Percentiles rank a stretch among this genome's conserved stretches.
These are phyloP conservation scores for Tamandua tetradactyla DNA, from an alignment of 2,797 vertebrate species.

Conservation along the genomic window DNA sequence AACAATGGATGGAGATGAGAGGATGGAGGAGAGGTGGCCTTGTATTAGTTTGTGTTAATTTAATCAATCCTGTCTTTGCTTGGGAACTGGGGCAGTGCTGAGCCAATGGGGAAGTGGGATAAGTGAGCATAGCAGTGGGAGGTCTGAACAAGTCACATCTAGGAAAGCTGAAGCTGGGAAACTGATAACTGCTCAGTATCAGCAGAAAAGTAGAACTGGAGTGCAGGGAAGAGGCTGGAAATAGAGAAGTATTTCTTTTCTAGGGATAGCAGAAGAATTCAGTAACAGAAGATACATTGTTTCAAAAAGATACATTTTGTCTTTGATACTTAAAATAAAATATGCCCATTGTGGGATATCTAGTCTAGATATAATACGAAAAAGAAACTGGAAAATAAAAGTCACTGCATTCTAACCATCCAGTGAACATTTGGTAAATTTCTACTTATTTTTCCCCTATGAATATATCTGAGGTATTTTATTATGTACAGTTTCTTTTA, in stretches of 20 bases:
- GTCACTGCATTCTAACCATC: not conserved
- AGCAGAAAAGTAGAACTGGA: not conserved
- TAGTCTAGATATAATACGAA: conserved; percentile 46
- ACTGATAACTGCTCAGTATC: not conserved
- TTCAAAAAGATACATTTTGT: conserved; percentile 28
- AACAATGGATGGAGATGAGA: not conserved
- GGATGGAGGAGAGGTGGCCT: not conserved
- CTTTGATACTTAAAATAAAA: not conserved
- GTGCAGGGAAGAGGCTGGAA: not conserved
- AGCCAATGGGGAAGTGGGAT: conserved; percentile 33
- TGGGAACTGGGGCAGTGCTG: conserved; percentile 44
- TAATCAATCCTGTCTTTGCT: not conserved
- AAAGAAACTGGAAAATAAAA: conserved; percentile 42
- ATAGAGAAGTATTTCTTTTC: not conserved
- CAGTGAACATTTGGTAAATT: not conserved
- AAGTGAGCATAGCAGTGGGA: conserved; percentile 37
- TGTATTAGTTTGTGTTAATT: conserved; percentile 29
- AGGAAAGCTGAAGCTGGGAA: not conserved
- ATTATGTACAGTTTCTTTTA: not conserved
- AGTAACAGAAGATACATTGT: conserved; percentile 34
- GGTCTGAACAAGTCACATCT: not conserved
- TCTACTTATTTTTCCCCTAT: not conserved
- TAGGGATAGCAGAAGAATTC: conserved; percentile 14
- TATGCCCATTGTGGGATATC: not conserved
- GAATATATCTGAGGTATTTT: not conserved